Evolutionary conservation across 2,797 vertebrate species (phyloP).

Genomic region (Acropternis orthonyx): DNA sequence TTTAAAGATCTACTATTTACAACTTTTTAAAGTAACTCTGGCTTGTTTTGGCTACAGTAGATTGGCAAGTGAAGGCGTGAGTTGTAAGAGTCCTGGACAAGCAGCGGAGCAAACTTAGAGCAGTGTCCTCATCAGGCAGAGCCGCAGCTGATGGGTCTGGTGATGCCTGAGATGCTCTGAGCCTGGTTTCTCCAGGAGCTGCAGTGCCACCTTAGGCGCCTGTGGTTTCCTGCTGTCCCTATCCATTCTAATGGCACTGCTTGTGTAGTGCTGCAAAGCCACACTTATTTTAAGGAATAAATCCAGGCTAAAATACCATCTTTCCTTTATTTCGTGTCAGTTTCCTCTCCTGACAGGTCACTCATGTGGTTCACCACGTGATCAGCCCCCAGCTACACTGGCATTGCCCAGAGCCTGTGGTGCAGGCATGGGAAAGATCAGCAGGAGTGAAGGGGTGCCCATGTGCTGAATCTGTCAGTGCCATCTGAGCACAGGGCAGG

Average conservation of each 20-base stretch:
- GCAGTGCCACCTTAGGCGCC: not conserved
- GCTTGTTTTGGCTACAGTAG: not conserved
- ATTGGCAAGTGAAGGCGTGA: not conserved
- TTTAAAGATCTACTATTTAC: not conserved
- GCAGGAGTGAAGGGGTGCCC: not conserved
- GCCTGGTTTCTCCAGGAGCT: not conserved
- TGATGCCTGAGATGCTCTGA: not conserved
- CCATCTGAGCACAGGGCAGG: not conserved
- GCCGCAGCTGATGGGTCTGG: not conserved
- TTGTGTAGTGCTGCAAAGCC: not conserved
- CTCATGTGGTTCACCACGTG: not conserved
- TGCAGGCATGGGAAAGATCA: not conserved
- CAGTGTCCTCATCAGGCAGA: not conserved
- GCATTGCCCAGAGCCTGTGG: not conserved
- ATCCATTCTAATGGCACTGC: not conserved
- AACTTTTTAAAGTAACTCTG: not conserved
- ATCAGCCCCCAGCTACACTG: not conserved
- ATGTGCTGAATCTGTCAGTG: not conserved
- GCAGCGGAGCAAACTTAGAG: not conserved
- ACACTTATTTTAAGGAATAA: not conserved
- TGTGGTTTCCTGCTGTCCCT: not conserved
- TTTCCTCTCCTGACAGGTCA: not conserved
- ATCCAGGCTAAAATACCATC: not conserved
- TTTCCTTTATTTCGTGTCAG: not conserved
- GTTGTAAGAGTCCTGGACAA: not conserved